Evolutionary conservation across 2,888 invertebrate genomes (phyloP).

Genomic region (Gasteruption jaculator): DNA sequence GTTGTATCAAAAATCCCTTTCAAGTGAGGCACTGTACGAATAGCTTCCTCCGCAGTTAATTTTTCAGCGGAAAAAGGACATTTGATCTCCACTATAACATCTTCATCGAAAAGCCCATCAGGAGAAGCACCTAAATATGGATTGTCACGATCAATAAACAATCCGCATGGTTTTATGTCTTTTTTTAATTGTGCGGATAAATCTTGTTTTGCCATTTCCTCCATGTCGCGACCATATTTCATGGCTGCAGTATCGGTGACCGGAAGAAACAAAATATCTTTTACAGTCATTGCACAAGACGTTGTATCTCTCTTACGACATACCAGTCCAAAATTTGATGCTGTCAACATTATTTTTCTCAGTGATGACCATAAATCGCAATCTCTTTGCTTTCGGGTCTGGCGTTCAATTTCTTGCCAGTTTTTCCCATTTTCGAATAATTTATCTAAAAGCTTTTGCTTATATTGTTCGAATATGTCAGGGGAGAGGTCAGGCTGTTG

Average conservation of each 20-base stretch:
- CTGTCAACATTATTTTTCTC: constrained; percentile 18
- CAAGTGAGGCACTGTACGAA: neutral
- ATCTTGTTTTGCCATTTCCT: constrained; percentile 17
- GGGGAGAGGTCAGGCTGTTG: constrained; percentile 19
- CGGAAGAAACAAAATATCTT: constrained; percentile 19
- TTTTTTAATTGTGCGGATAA: constrained; percentile 17
- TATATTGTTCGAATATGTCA: constrained; percentile 6
- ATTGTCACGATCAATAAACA: constrained; percentile 28
- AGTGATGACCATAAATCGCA: constrained; percentile 4
- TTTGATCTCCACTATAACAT: constrained; percentile 25
- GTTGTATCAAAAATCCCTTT: too few species aligned
- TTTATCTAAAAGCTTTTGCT: constrained; percentile 7
- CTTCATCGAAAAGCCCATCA: constrained; percentile 23
- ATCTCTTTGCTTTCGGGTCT: constrained; percentile 10
- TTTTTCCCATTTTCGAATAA: constrained; percentile 5
- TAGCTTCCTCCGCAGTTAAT: too few species aligned
- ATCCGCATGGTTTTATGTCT: constrained; percentile 24
- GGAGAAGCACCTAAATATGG: too few species aligned
- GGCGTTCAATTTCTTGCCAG: constrained; percentile 8
- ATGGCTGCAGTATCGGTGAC: constrained; percentile 15
- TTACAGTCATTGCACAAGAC: too few species aligned
- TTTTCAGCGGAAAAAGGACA: too few species aligned
- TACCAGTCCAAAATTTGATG: constrained; percentile 22
- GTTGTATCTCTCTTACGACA: constrained; percentile 18
- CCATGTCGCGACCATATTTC: constrained; percentile 21